Evolutionary conservation across 2,888 invertebrate species (phyloP), one percentile per base, ranked within the genome.

Genomic region (Dynastes hyllus): DNA sequence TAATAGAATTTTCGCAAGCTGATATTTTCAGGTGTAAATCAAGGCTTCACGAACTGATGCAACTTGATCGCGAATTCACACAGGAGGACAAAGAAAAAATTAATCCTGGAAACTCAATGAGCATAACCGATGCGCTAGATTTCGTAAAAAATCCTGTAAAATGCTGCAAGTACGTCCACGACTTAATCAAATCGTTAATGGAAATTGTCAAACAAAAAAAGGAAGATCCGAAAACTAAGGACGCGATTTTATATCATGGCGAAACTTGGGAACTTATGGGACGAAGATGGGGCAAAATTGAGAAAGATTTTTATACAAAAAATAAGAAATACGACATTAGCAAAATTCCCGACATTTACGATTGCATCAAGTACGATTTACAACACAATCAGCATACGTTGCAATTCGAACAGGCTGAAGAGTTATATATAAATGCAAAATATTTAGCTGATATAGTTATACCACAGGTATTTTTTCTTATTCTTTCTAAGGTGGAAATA

Each of bases 211-310:
- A 94, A 82, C 90, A 93, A 53, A 97, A 97, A 89, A 94, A 95
- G 85, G 97, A 97, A 84, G 96, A 97, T 89, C 93, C 93, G 0
- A 97, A 97, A 90, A 96, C 96, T 16, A 96, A 96, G 91, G 98
- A 98, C 87, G 95, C 97, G 2, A 95, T 96, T 79, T 91, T 99
- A 6, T 99, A 99, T 89, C 98, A 99, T 87, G 98, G 98, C 3
- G 99, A 99, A 90, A 98, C 98, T 0, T 99, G 99, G 99, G 99
- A 99, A 87, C 90, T 99, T 81, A 97, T 99, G 96, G 97, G 97
- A 5, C 92, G 99, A 27, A 92, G 99, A 13, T 99, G 99, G 99
- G 96, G 97, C 61, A 99, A 99, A 90, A 95, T 99, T 77, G 97
- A 98, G 87, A 98, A 99, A 89, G 99, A 99, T 89, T 99, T 99